These are phyloP conservation scores for Trichonephila inaurata DNA, from an alignment of 1,140 invertebrate species.

Conservation along the genomic window DNA sequence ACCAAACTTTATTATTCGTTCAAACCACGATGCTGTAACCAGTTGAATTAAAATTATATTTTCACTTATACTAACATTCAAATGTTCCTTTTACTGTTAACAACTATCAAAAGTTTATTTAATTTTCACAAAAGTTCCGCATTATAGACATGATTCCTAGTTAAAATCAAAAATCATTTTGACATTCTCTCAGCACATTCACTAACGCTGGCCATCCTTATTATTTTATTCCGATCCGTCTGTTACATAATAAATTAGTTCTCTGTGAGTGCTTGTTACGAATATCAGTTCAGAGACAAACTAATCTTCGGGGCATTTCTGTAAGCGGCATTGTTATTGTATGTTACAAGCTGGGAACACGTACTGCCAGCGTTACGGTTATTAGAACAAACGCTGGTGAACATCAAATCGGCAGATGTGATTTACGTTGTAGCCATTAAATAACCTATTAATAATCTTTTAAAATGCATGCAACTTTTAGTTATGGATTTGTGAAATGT, in stretches of 20 bases:
- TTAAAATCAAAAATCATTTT: background rate
- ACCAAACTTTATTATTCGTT: too few species aligned
- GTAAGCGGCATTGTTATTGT: background rate
- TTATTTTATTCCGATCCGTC: background rate
- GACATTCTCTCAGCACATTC: background rate
- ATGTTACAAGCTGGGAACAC: background rate
- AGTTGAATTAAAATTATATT: too few species aligned
- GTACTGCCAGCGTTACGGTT: background rate
- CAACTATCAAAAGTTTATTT: background rate
- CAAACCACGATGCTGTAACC: too few species aligned
- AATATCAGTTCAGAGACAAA: background rate
- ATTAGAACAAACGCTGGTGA: background rate
- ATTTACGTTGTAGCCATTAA: background rate
- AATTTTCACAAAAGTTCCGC: background rate
- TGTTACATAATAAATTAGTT: background rate
- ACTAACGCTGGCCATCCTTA: background rate
- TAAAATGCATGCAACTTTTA: background rate
- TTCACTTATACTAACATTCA: too few species aligned
- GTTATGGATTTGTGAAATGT: too few species aligned
- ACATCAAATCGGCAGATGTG: background rate
- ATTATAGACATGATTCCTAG: too few species aligned
- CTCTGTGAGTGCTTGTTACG: background rate
- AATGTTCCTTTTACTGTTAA: too few species aligned
- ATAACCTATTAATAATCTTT: background rate
- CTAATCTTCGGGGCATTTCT: conserved; percentile 6